A percentile compares a stretch with the other conserved stretches of the same genome.
Evolutionary conservation across 2,113 vertebrate species (phyloP).

Genomic region (Aphelocoma coerulescens): DNA sequence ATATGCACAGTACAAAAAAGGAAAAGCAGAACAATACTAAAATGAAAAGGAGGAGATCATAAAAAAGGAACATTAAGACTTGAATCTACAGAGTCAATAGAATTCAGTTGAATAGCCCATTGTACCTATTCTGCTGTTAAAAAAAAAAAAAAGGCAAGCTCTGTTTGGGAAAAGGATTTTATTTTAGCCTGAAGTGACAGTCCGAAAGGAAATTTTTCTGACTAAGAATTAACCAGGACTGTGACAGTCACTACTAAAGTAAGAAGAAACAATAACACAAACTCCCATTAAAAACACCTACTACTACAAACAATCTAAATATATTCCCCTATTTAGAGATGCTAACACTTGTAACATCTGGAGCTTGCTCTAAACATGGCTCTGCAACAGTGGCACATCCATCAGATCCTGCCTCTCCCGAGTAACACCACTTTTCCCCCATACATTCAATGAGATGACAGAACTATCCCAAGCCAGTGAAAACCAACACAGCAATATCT

Average conservation of each 20-base stretch:
- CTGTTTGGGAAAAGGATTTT: neutral
- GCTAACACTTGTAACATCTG: slow-evolving; percentile 47
- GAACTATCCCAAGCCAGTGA: neutral
- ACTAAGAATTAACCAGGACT: neutral
- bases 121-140: neutral
- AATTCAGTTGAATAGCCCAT: slow-evolving; percentile 8
- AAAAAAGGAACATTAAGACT: slow-evolving; percentile 6
- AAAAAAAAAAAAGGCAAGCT: neutral
- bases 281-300: neutral
- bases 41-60: neutral
- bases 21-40: slow-evolving; percentile 17
- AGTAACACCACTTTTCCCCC: neutral
- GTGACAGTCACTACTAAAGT: neutral
- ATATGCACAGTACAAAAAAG: neutral
- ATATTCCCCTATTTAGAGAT: slow-evolving; percentile 32
- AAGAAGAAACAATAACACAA: neutral
- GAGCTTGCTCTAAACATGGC: neutral
- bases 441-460: neutral
- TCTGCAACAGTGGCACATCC: neutral
- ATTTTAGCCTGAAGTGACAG: slow-evolving; percentile 4
- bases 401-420: neutral
- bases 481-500: neutral
- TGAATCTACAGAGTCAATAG: neutral
- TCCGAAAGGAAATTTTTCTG: neutral
- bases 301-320: slow-evolving; percentile 33